Evolutionary conservation across 2,113 vertebrate species (phyloP).

Genomic region (Vidua chalybeata): DNA sequence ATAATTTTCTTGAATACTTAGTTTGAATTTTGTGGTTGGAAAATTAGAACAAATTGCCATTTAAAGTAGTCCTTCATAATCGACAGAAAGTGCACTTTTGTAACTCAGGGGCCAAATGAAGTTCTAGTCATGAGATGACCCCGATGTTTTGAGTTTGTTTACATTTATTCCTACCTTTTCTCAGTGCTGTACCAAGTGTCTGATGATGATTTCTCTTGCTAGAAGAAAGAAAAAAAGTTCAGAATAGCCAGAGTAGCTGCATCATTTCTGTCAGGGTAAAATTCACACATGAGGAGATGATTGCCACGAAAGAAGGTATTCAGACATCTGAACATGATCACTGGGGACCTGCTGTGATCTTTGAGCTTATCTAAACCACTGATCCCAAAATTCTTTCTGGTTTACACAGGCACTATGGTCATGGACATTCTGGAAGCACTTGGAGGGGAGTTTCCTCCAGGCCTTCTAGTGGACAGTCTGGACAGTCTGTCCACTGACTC

Average conservation of each 20-base stretch:
- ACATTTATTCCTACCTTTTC: neutral
- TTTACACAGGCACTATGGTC: neutral
- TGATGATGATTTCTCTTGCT: neutral
- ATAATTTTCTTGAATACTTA: neutral
- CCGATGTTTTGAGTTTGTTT: neutral
- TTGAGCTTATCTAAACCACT: neutral
- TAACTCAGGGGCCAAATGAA: neutral
- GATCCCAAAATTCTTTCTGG: neutral
- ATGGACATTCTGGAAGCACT: neutral
- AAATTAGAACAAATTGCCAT: neutral
- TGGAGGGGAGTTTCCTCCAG: neutral
- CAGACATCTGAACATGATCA: neutral
- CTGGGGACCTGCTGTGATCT: neutral
- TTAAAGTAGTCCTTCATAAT: neutral
- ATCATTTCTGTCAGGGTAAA: neutral
- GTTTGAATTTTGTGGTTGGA: neutral
- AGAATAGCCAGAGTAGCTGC: neutral
- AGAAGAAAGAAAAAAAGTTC: neutral
- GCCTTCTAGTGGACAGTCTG: neutral
- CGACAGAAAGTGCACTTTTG: neutral
- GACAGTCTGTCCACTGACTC: neutral
- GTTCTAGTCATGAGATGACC: neutral
- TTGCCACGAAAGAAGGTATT: rapidly evolving
- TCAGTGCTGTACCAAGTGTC: neutral
- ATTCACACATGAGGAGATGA: neutral